phyloP scores from a whole-genome alignment of 2,113 vertebrate species.

The Bolborhynchus lineola region DNA sequence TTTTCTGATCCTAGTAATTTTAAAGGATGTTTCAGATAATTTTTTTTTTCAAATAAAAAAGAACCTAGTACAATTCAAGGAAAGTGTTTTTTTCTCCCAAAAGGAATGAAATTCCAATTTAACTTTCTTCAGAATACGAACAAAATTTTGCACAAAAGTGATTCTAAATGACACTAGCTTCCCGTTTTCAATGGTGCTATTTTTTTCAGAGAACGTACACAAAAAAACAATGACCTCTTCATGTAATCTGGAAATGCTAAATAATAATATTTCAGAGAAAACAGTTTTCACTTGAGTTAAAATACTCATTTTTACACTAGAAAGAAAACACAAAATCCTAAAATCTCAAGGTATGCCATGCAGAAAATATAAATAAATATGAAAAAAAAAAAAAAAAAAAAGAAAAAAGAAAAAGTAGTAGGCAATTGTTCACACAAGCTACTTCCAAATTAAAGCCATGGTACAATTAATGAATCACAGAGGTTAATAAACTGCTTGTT shows the following conservation, averaged over 20 bases:
- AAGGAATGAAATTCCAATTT: not conserved
- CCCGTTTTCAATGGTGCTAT: not conserved
- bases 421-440: not conserved
- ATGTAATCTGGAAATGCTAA: slow-evolving; percentile 26
- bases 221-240: slow-evolving; percentile 14
- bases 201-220: slow-evolving; percentile 11
- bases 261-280: not conserved
- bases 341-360: not conserved
- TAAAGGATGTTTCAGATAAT: not conserved
- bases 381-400: not conserved
- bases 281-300: not conserved
- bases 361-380: not conserved
- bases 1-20: not conserved
- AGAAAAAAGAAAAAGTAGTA: not conserved
- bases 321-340: not conserved
- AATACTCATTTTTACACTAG: not conserved
- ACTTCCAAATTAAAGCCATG: not conserved
- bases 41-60: not conserved
- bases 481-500: not conserved
- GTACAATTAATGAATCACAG: not conserved
- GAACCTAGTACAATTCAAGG: not conserved
- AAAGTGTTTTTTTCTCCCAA: not conserved
- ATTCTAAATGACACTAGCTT: slow-evolving; percentile 20
- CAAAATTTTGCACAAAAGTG: not conserved
- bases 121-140: not conserved